Base-by-base conservation (phyloP, 2,888 invertebrate species). In the Miltochrista miniata region DNA sequence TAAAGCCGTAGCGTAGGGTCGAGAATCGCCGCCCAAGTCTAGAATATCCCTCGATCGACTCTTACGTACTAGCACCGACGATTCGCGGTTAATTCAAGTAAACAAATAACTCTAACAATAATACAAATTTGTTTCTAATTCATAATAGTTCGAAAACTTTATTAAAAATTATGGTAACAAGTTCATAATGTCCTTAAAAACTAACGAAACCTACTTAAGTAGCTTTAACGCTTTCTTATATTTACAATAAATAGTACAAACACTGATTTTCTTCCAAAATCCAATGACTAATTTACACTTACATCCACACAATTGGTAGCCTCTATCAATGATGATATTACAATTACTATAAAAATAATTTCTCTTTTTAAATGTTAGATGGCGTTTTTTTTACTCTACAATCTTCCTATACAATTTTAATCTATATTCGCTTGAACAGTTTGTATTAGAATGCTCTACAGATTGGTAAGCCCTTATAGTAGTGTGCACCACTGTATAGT, bases 401-500 rank as follows among this genome's bases (percentile, higher is more conserved):
- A n/a, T n/a, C n/a, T n/a, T n/a, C n/a, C 44, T 41, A 45, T 50
- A 49, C 40, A 51, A 12, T 41, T 13, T 31, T 48, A 50, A 39
- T 42, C 42, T 48, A 61, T 24, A 43, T 30, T 33, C 34, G 9
- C 48, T 36, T 12, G 10, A 5, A 14, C 9, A 14, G 37, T 24
- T 2, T 24, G 18, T 24, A 24, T 83, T 92, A 94, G 68, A 94
- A 94, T 31, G 93, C 93, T 73, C 92, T 90, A 80, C 95, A 96
- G 65, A 93, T 92, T 39, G 94, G 94, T 55, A 92, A 77, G 7
- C 95, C 95, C 29, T 94, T 95, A 52, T 93, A 87, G 73, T 94
- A 95, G 48, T 94, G 92, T 5, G 95, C 95, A 0, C 95, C 96
- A 33, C 95, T 95, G 76, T 94, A 95, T 0, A 96, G 85, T 76